Percentiles rank a stretch among this genome's conserved stretches.
Evolutionary conservation across 2,888 invertebrate genomes (phyloP).

Genomic region (Oscheius sp.): DNA sequence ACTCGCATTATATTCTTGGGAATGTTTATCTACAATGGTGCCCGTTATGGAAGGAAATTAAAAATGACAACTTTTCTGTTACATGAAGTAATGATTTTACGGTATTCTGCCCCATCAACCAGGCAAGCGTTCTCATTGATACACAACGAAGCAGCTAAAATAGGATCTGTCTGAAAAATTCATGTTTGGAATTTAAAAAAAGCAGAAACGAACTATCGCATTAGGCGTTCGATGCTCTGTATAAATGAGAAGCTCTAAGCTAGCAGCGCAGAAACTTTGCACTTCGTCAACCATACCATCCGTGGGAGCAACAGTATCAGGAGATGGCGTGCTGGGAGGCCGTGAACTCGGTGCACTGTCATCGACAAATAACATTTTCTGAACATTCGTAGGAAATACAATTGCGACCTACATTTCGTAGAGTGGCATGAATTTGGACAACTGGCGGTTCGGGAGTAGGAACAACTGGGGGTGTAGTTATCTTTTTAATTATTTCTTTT

Average conservation of each 20-base stretch:
- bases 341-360: not conserved
- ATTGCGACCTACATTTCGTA: not conserved
- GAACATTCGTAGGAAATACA: too few relatives aligned
- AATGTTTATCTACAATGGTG: not conserved
- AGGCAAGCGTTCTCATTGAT: constrained; percentile 50
- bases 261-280: constrained; percentile 45
- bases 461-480: not conserved
- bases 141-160: constrained; percentile 46
- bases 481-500: not conserved
- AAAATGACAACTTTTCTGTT: not conserved
- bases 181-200: not conserved
- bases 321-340: not conserved
- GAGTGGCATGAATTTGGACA: not conserved
- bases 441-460: not conserved
- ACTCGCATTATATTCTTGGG: not conserved
- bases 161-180: constrained; percentile 42
- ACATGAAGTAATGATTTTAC: constrained; percentile 36
- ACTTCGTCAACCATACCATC: constrained; percentile 41
- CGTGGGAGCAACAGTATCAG: constrained; percentile 20
- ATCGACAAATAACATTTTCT: constrained; percentile 28
- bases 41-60: not conserved
- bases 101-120: constrained; percentile 33
- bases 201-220: constrained; percentile 37
- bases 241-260: constrained; percentile 50
- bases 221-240: constrained; percentile 47